Conservation (phyloP, 2,888 invertebrate species). For the Saturnia pavonia region DNA sequence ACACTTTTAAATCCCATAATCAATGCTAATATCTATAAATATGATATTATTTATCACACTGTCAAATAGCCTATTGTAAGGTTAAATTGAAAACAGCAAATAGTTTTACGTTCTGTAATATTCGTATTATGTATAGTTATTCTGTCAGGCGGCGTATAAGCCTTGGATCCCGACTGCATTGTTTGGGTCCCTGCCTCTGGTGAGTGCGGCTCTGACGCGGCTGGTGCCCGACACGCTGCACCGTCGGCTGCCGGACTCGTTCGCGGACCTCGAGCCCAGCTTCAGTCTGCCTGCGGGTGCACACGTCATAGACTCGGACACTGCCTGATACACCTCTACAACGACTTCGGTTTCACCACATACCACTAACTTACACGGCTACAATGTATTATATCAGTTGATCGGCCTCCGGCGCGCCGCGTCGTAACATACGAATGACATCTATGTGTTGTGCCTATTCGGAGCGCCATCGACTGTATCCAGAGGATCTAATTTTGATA, state of each 20-base stretch:
- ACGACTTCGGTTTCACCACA: neutral
- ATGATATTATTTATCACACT: too few species aligned
- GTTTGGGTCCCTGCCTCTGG: conserved; percentile 77
- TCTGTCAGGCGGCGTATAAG: conserved; percentile 52
- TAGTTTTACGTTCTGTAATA: neutral
- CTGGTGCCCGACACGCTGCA: conserved; percentile 84
- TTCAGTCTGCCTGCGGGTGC: neutral
- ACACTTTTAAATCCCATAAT: too few species aligned
- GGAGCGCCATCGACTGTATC: neutral
- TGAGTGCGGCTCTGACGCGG: conserved; percentile 78
- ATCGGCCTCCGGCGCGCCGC: too few species aligned
- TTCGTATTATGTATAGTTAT: neutral
- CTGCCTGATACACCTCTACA: neutral
- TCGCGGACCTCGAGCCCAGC: conserved; percentile 69
- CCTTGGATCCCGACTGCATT: conserved; percentile 76
- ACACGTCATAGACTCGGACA: neutral
- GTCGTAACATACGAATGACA: neutral
- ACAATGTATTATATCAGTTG: too few species aligned
- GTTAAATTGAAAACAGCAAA: neutral
- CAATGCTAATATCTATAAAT: too few species aligned
- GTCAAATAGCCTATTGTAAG: too few species aligned
- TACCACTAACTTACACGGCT: too few species aligned
- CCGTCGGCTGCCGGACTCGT: conserved; percentile 81
- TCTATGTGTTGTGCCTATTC: neutral
- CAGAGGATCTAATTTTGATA: neutral